Conservation (phyloP, 2,797 vertebrate genomes). For the Sebastes trivittatus region DNA sequence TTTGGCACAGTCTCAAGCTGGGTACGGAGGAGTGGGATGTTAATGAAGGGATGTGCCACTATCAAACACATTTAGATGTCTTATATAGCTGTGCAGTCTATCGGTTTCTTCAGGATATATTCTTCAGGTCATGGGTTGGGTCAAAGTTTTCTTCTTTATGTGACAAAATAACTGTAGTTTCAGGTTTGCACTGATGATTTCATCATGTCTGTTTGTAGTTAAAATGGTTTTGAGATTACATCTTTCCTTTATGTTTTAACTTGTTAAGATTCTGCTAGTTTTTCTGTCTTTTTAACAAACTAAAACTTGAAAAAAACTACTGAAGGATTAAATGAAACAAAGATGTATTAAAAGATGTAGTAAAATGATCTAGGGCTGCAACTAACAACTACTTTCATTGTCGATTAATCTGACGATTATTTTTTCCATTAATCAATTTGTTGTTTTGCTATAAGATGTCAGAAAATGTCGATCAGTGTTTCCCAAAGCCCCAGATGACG, state of each 20-base stretch:
- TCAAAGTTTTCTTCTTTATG: constrained; percentile 24
- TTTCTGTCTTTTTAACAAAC: too few species aligned
- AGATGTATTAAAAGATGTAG: neutral
- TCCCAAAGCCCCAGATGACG: too few species aligned
- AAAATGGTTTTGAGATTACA: neutral
- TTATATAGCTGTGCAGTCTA: constrained; percentile 31
- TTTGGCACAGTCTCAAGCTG: constrained; percentile 83
- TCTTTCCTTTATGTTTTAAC: neutral
- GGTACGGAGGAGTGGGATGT: constrained; percentile 71
- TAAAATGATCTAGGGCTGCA: neutral
- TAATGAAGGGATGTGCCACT: constrained; percentile 73
- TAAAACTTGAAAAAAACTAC: neutral
- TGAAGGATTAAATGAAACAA: neutral
- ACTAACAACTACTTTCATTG: too few species aligned
- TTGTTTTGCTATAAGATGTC: too few species aligned
- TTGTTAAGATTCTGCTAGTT: neutral
- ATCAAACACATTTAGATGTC: constrained; percentile 58
- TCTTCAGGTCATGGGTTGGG: constrained; percentile 22
- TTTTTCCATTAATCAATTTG: too few species aligned
- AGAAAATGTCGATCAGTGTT: too few species aligned
- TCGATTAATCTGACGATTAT: too few species aligned
- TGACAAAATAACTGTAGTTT: neutral
- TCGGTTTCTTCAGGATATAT: constrained; percentile 25
- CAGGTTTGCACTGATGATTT: neutral
- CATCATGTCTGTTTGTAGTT: neutral